Evolutionary conservation across 2,797 vertebrate genomes (phyloP).

Genomic region (Novumbra hubbsi): DNA sequence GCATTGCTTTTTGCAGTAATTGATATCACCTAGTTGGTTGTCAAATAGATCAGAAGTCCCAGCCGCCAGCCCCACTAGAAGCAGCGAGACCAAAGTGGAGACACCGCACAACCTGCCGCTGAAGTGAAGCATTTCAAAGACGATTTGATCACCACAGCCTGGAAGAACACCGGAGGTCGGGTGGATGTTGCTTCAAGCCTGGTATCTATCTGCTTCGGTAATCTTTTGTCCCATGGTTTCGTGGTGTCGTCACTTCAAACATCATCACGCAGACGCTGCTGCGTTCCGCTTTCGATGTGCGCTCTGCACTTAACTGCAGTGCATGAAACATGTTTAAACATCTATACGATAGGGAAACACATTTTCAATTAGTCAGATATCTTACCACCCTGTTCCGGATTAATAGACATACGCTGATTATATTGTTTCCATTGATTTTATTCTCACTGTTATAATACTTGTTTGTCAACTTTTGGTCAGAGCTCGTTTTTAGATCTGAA

Average conservation of each 20-base stretch:
- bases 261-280: constrained; percentile 53
- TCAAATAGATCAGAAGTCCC: constrained; percentile 81
- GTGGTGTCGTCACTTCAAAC: constrained; percentile 66
- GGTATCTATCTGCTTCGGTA: constrained; percentile 46
- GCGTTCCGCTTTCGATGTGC: constrained; percentile 16
- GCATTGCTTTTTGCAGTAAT: constrained; percentile 89
- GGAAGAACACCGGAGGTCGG: constrained; percentile 65
- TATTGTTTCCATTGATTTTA: too few species aligned
- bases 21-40: constrained; percentile 87
- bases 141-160: constrained; percentile 42
- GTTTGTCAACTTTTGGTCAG: too few species aligned
- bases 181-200: constrained; percentile 70
- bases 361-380: too few species aligned
- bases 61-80: constrained; percentile 67
- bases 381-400: too few species aligned
- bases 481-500: too few species aligned
- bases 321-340: neutral
- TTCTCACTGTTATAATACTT: too few species aligned
- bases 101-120: constrained; percentile 64
- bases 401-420: too few species aligned
- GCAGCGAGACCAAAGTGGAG: constrained; percentile 68
- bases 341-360: neutral
- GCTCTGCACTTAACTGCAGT: neutral
- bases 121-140: constrained; percentile 64
- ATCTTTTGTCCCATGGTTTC: constrained; percentile 43